Base-by-base conservation (phyloP, 2,113 vertebrate genomes). In the Sphyrna mokarran region DNA sequence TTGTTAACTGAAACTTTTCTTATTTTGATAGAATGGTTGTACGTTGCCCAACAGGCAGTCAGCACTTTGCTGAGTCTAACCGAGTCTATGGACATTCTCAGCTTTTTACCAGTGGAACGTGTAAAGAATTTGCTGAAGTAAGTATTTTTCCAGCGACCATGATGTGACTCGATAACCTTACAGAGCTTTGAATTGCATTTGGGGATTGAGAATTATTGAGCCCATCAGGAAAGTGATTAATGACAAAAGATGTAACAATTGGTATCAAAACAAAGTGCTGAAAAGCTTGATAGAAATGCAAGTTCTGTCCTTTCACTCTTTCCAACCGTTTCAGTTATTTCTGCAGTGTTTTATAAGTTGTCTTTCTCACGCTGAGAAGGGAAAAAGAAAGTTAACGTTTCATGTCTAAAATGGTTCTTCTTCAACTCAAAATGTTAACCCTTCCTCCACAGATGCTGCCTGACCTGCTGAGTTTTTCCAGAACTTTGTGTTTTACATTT, bases 21-120 rank as follows among this genome's bases (percentile, higher is more conserved):
- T 96, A 66, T 97, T 69, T 70, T 2, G 26, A 54, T 96, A 99
- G 99, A 98, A 96, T 98, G 96, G 61, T 96, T 99, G 69, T 99
- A 98, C 97, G 98, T 99, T 94, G 98, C 98, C 96, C 97, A 98
- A 95, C 99, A 99, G 97, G 98, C 99, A 94, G 96, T 99, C 96
- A 99, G 97, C 96, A 98, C 98, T 68, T 97, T 99, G 33, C 98
- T 99, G 61, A 98, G 98, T 96, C 97, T 99, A 96, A 98, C 98
- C 33, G 98, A 98, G 95, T 98, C 98, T 76, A 97, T 98, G 78
- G 97, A 98, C 96, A 97, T 98, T 93, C 97, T 98, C 48, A 97
- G 96, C 23, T 96, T 99, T 96, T 97, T 99, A 95, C 97, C 98
- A 6, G 97, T 98, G 96, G 98, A 99, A 95, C 97, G 96, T 95